Base-by-base conservation (phyloP, 2,797 vertebrate genomes). In the Natrix natrix region DNA sequence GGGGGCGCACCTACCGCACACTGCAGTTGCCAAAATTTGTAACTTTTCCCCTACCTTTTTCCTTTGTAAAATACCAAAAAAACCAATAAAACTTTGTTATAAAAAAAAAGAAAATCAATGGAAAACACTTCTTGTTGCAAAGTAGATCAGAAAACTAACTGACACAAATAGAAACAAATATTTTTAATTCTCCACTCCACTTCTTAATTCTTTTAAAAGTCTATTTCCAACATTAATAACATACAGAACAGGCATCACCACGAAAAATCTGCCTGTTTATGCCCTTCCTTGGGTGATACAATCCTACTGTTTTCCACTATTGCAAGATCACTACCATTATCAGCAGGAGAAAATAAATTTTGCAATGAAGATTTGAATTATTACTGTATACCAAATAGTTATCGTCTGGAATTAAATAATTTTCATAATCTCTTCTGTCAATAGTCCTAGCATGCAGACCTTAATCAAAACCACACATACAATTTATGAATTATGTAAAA, bases 51-150 rank as follows among this genome's bases (percentile, higher is more conserved):
- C n/a, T n/a, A n/a, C n/a, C n/a, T n/a, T n/a, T n/a, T n/a, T n/a
- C n/a, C n/a, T n/a, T n/a, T n/a, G n/a, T n/a, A n/a, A n/a, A n/a
- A n/a, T n/a, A n/a, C n/a, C n/a, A n/a, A n/a, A n/a, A n/a, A n/a
- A n/a, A n/a, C n/a, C n/a, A n/a, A n/a, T n/a, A n/a, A n/a, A n/a
- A n/a, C n/a, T n/a, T n/a, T n/a, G n/a, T n/a, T n/a, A n/a, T n/a
- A n/a, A n/a, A n/a, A n/a, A n/a, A n/a, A n/a, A n/a, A n/a, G 93
- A 96, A 96, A 96, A 94, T 96, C 95, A 96, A 60, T 94, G 86
- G 90, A 87, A 61, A 95, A 91, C 0, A 0, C 48, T 37, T 91
- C 32, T 13, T 43, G 55, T 83, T 37, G n/a, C 16, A 37, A 55
- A 90, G 92, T 92, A 95, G 93, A 78, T 96, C 90, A 87, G 91